Evolutionary conservation across 2,797 vertebrate species (phyloP).

Genomic region (Chelon labrosus): DNA sequence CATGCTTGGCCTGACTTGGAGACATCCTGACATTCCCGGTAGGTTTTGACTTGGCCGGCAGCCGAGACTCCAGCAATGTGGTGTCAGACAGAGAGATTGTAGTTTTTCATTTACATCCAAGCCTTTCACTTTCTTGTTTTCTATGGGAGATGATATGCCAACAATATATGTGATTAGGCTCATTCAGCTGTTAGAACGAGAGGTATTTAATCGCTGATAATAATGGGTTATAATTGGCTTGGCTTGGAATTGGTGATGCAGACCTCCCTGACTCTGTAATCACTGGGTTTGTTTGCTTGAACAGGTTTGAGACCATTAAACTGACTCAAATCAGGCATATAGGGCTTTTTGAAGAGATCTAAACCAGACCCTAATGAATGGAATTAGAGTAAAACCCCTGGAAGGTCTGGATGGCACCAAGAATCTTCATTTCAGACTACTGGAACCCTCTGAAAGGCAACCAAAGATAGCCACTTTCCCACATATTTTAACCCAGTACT

Average conservation of each 20-base stretch:
- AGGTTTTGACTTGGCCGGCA: conserved; percentile 61
- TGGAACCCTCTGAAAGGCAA: conserved; percentile 8
- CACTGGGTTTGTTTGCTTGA: conserved; percentile 59
- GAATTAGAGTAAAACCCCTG: conserved; percentile 11
- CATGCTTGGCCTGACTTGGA: conserved; percentile 53
- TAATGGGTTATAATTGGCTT: conserved; percentile 46
- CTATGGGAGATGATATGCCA: conserved; percentile 50
- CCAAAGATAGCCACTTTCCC: neutral
- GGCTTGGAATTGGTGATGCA: conserved; percentile 26
- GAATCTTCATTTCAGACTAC: neutral
- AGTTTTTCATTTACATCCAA: conserved; percentile 61
- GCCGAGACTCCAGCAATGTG: conserved; percentile 49
- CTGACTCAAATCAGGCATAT: conserved; percentile 24
- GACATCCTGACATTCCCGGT: conserved; percentile 64
- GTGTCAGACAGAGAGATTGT: conserved; percentile 61
- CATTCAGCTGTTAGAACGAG: conserved; percentile 54
- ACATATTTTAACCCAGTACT: neutral
- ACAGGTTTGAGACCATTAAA: conserved; percentile 43
- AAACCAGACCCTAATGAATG: conserved; percentile 14
- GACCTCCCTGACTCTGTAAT: conserved; percentile 58
- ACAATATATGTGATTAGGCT: conserved; percentile 74
- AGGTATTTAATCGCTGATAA: conserved; percentile 56
- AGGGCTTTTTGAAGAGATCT: conserved; percentile 26
- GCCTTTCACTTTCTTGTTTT: conserved; percentile 52
- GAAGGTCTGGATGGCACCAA: neutral